A percentile compares a stretch with the other conserved stretches of the same genome.
These are phyloP conservation scores for Prolemur simus DNA, from an alignment of 2,113 vertebrate genomes.

Conservation along the genomic window DNA sequence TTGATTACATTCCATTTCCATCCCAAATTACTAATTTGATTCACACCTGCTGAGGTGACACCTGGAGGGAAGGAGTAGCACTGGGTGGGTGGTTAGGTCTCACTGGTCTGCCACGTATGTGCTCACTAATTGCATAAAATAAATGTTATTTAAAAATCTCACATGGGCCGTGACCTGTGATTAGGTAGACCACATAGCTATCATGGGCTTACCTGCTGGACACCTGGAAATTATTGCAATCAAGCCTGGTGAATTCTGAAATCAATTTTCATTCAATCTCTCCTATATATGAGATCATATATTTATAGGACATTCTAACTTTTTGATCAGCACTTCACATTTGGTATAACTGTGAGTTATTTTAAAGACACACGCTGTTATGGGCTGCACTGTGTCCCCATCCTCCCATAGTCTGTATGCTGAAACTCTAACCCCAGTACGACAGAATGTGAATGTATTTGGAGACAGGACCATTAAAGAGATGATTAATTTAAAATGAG, in stretches of 20 bases:
- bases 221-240: slow-evolving; percentile 50
- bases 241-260: slow-evolving; percentile 47
- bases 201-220: slow-evolving; percentile 11
- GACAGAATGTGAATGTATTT: neutral
- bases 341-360: slow-evolving; percentile 23
- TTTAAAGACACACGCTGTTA: neutral
- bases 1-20: slow-evolving; percentile 63
- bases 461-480: neutral
- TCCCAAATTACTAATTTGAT: slow-evolving; percentile 60
- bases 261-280: slow-evolving; percentile 65
- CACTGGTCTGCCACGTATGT: neutral
- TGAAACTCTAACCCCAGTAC: neutral
- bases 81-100: neutral
- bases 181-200: slow-evolving; percentile 23
- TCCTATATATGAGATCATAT: neutral
- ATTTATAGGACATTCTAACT: slow-evolving; percentile 43
- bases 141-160: slow-evolving; percentile 54
- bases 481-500: neutral
- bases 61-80: neutral
- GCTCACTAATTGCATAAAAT: slow-evolving; percentile 20
- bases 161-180: neutral
- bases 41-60: slow-evolving; percentile 54
- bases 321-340: slow-evolving; percentile 24
- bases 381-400: neutral
- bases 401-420: neutral